Percentiles rank a stretch among this genome's conserved stretches.
Evolutionary conservation across 2,113 vertebrate species (phyloP).

Genomic region (Pollachius pollachius): DNA sequence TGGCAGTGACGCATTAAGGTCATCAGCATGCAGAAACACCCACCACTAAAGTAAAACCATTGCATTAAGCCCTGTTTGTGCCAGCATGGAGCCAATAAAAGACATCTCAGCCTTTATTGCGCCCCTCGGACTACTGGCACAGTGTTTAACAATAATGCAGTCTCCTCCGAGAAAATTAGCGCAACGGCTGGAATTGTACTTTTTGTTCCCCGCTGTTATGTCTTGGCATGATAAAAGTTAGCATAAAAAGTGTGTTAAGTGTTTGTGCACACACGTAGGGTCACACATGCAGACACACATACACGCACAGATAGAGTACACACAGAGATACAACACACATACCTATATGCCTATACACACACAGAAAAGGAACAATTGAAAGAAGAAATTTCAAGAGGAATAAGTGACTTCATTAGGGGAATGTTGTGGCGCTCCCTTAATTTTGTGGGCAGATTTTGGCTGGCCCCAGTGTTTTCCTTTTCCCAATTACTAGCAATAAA

Average conservation of each 20-base stretch:
- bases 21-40: conserved; percentile 8
- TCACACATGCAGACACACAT: not conserved
- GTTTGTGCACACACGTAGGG: not conserved
- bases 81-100: not conserved
- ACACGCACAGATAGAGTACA: conserved; percentile 18
- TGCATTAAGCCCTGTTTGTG: conserved; percentile 31
- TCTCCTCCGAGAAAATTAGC: not conserved
- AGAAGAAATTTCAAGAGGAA: not conserved
- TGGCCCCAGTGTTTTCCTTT: not conserved
- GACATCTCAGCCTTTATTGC: not conserved
- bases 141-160: conserved; percentile 4
- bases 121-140: not conserved
- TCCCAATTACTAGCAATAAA: not conserved
- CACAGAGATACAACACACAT: conserved; percentile 9
- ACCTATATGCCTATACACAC: not conserved
- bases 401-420: conserved; percentile 1
- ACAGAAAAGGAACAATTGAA: not conserved
- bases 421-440: not conserved
- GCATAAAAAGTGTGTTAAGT: not conserved
- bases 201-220: not conserved
- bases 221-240: not conserved
- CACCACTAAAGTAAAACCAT: conserved; percentile 13
- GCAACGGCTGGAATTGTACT: not conserved
- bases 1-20: not conserved
- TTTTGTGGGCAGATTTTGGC: conserved; percentile 3